Evolutionary conservation across 2,113 vertebrate genomes (phyloP), one percentile per base, ranked within the genome.

Genomic region (Platycercus adscitus): DNA sequence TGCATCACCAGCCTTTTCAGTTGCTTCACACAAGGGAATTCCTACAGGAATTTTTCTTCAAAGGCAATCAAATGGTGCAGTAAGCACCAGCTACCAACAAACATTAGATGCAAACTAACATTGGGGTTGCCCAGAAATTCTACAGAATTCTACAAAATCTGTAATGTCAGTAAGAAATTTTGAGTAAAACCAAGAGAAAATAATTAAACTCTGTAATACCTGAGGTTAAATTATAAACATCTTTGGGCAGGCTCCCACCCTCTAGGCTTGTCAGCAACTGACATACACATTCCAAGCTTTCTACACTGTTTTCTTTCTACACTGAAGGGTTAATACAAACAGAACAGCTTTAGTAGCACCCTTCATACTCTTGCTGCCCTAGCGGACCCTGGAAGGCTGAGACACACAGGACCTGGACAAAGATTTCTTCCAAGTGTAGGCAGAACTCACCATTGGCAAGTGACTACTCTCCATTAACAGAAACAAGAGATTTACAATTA

Each of bases 271-370:
- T 55, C 69, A 77, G 43, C 60, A 68, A 11, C 41, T 4, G 2
- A 47, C 39, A 37, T 6, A 50, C 24, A 23, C 39, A 55, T 78
- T 49, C 47, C 23, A 37, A 60, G 4, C 25, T 6, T 11, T 17
- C 33, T 58, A 21, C 31, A 26, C 35, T 0, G 0, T 43, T 20
- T 53, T 39, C 56, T 41, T 56, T 37, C 82, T 31, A 0, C 6
- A 3, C 37, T 15, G 39, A 55, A 81, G 52, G 47, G 53, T 69
- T 55, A 72, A 77, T 20, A 9, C 16, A 29, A 5, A 43, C 11
- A 25, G 63, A 17, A 2, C 3, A 43, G 75, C 64, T 49, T 29
- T 11, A 6, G 69, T 55, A 35, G 60, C 71, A 82, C 39, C 16
- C 13, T 28, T 31, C 37, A 15, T 43, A 5, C 10, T 43, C 25